Evolutionary conservation across 1,140 invertebrate species (phyloP).

Genomic region (Trichonephila clavipes): DNA sequence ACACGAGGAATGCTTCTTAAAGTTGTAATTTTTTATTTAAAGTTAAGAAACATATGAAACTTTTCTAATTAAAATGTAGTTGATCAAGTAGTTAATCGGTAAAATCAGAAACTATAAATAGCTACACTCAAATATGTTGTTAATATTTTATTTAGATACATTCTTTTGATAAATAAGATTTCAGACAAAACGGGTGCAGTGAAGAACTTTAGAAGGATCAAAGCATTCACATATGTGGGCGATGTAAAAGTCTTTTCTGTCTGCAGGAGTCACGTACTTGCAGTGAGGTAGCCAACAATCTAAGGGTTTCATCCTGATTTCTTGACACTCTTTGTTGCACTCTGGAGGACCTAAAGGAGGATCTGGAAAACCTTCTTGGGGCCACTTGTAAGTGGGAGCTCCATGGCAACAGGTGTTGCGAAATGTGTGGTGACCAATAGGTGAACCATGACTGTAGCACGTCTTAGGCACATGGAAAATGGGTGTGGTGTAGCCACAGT

Average conservation of each 20-base stretch:
- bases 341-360: neutral
- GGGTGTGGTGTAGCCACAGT: neutral
- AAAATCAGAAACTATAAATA: too few relatives aligned
- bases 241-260: neutral
- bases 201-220: neutral
- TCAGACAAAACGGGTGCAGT: neutral
- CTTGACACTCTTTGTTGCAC: neutral
- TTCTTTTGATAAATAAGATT: too few relatives aligned
- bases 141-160: too few relatives aligned
- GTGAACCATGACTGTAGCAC: neutral
- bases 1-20: too few relatives aligned
- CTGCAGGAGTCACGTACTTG: neutral
- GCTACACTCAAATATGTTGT: too few relatives aligned
- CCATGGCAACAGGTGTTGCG: conserved; percentile 2
- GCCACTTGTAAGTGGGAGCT: neutral
- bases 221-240: neutral
- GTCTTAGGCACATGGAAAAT: neutral
- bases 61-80: too few relatives aligned
- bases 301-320: neutral
- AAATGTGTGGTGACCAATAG: neutral
- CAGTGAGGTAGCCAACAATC: neutral
- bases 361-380: neutral
- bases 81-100: too few relatives aligned
- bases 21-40: too few relatives aligned
- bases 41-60: too few relatives aligned